phyloP scores from a whole-genome alignment of 2,113 vertebrate genomes.

The Perca fluviatilis region DNA sequence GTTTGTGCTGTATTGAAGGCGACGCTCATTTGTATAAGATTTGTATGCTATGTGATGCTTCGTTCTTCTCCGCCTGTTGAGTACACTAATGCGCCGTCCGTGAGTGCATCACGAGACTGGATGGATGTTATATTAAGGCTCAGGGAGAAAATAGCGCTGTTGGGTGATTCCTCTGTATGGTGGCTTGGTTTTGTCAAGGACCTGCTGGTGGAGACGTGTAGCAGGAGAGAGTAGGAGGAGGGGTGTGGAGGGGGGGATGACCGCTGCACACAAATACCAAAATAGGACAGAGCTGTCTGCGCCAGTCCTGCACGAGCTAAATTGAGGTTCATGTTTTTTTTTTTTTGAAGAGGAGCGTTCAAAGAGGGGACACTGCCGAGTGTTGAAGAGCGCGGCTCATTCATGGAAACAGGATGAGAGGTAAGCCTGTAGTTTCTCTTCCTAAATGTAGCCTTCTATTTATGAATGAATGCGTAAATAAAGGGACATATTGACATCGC shows the following conservation, averaged over 20 bases:
- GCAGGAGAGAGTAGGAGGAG: constrained; percentile 19
- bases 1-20: not conserved
- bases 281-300: constrained; percentile 82
- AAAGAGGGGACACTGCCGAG: constrained; percentile 7
- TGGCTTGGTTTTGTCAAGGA: constrained; percentile 59
- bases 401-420: constrained; percentile 53
- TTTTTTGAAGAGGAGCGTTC: constrained; percentile 36
- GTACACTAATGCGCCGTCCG: constrained; percentile 10
- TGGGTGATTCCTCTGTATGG: constrained; percentile 47
- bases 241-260: constrained; percentile 53
- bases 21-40: constrained; percentile 47
- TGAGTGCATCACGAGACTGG: constrained; percentile 50
- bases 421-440: constrained; percentile 21
- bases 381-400: constrained; percentile 19
- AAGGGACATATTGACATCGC: not conserved
- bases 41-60: constrained; percentile 13
- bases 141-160: constrained; percentile 34
- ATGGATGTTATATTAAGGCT: constrained; percentile 55
- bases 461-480: not conserved
- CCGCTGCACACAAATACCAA: constrained; percentile 82
- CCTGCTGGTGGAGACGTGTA: constrained; percentile 46
- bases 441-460: not conserved
- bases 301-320: constrained; percentile 71
- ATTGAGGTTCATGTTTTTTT: constrained; percentile 62
- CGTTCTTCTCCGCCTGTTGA: not conserved